phyloP scores from a whole-genome alignment of 2,888 invertebrate species.

The Therioaphis trifolii region DNA sequence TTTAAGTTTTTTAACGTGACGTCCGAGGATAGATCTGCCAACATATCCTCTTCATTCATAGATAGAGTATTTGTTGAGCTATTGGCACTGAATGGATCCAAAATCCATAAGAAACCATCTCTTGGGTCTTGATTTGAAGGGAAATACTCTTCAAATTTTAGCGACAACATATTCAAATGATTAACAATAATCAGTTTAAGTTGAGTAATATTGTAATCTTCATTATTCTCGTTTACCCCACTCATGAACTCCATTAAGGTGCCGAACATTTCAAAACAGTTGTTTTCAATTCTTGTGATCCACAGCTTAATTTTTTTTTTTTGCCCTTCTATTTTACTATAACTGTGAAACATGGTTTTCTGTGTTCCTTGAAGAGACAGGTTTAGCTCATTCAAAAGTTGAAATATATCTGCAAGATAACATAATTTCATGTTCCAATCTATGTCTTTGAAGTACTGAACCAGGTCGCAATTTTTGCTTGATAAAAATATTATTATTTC shows the following conservation, averaged over 20 bases:
- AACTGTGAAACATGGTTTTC: conserved; percentile 38
- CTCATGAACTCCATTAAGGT: conserved; percentile 31
- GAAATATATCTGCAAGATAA: conserved; percentile 37
- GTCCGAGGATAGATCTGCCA: conserved; percentile 1
- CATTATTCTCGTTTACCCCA: conserved; percentile 29
- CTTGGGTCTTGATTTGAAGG: conserved; percentile 18
- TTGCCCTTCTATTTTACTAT: conserved; percentile 39
- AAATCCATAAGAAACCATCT: conserved; percentile 26
- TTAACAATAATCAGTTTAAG: conserved; percentile 46
- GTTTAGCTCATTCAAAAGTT: conserved; percentile 38
- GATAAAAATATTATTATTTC: conserved; percentile 37
- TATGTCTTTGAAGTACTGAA: conserved; percentile 38
- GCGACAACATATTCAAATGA: conserved; percentile 33
- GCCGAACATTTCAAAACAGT: conserved; percentile 38
- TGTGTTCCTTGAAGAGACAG: conserved; percentile 36
- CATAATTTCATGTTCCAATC: conserved; percentile 34
- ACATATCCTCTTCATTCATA: background rate
- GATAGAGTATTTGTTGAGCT: background rate
- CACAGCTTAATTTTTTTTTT: conserved; percentile 32
- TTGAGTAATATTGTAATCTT: conserved; percentile 40
- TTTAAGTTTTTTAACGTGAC: conserved; percentile 10
- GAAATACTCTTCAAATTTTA: conserved; percentile 45
- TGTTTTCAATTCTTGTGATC: conserved; percentile 41
- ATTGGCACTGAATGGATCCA: conserved; percentile 14
- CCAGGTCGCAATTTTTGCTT: conserved; percentile 36